Percentiles rank a stretch among this genome's conserved stretches.
phyloP scores from a whole-genome alignment of 2,888 invertebrate species.

The Stratiomys singularior region DNA sequence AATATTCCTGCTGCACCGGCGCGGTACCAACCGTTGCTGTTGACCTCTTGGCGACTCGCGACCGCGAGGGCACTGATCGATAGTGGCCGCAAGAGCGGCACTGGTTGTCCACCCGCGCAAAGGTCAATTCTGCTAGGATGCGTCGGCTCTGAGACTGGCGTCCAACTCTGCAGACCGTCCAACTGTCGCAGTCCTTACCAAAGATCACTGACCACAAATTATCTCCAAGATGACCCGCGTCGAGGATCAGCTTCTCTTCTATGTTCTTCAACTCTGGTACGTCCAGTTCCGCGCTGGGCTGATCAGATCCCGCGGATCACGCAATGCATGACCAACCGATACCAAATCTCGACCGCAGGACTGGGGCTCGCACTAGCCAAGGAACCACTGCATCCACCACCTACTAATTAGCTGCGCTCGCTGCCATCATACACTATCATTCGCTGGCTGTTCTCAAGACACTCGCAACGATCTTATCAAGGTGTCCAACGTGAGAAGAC shows the following conservation, averaged over 20 bases:
- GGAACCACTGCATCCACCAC: slow-evolving; percentile 1
- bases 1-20: not conserved
- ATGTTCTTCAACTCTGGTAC: not conserved
- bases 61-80: slow-evolving; percentile 26
- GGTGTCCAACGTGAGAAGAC: not conserved
- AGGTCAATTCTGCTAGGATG: not conserved
- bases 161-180: not conserved
- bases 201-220: not conserved
- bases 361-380: not conserved
- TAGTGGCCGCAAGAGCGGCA: not conserved
- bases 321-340: not conserved
- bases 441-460: not conserved
- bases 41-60: slow-evolving; percentile 21
- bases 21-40: not conserved
- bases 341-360: not conserved
- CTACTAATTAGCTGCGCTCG: slow-evolving; percentile 29
- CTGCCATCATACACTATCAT: slow-evolving; percentile 4
- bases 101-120: not conserved
- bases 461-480: slow-evolving; percentile 21
- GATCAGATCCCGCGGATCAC: slow-evolving; percentile 3
- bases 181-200: not conserved
- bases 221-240: not conserved
- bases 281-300: not conserved
- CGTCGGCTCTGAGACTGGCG: not conserved
- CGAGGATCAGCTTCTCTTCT: not conserved